Percentiles rank a stretch among this genome's conserved stretches.
Conservation (phyloP, 2,888 invertebrate genomes). For the Leucophenga montana region DNA sequence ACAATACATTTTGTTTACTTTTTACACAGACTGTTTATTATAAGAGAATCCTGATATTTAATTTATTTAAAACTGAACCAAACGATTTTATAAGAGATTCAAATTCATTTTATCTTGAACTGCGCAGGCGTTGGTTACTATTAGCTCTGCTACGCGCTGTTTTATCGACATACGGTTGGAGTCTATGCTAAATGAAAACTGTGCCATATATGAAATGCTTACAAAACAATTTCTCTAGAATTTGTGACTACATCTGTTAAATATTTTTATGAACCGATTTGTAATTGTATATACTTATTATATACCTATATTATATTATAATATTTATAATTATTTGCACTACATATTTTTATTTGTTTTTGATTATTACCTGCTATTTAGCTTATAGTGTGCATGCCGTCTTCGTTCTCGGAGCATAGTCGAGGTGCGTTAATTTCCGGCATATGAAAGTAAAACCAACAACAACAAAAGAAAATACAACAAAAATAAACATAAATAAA, state of each 20-base stretch:
- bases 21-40: too few species aligned
- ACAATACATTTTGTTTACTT: too few species aligned
- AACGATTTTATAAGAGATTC: too few species aligned
- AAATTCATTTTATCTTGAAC: not conserved
- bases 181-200: not conserved
- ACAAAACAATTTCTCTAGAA: too few species aligned
- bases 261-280: too few species aligned
- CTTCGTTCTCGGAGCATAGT: slow-evolving; percentile 89
- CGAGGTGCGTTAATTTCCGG: slow-evolving; percentile 73
- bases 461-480: slow-evolving; percentile 59
- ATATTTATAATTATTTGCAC: too few species aligned
- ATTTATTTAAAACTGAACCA: too few species aligned
- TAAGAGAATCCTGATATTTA: too few species aligned
- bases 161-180: not conserved
- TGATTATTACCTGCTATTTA: slow-evolving; percentile 83
- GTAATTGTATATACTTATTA: too few species aligned
- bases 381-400: slow-evolving; percentile 90
- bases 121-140: not conserved
- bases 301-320: not conserved
- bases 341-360: too few species aligned
- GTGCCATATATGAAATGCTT: too few species aligned
- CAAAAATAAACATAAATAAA: slow-evolving; percentile 44
- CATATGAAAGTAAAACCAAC: slow-evolving; percentile 72
- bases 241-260: too few species aligned
- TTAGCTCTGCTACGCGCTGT: not conserved